These are phyloP conservation scores for Hylia prasina DNA, from an alignment of 2,113 vertebrate genomes.

Conservation along the genomic window DNA sequence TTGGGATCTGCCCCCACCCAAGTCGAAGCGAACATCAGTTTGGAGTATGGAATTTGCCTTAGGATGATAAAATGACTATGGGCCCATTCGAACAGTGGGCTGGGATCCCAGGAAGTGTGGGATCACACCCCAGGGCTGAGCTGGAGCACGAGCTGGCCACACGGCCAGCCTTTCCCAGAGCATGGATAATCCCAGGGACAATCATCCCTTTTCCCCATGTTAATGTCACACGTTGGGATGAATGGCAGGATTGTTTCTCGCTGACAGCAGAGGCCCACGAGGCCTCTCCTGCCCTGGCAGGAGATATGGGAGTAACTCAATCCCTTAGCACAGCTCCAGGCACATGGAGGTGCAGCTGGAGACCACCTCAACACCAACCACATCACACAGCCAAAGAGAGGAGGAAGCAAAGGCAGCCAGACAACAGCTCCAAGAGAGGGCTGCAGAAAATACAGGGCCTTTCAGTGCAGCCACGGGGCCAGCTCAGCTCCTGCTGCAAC, in stretches of 20 bases:
- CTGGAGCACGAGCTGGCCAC: neutral
- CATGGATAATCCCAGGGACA: neutral
- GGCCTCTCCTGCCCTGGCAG: neutral
- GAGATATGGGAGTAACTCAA: neutral
- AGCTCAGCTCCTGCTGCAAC: neutral
- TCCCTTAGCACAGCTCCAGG: neutral
- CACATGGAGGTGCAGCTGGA: neutral
- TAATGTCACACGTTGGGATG: neutral
- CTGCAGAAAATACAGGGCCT: neutral
- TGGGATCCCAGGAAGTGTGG: neutral
- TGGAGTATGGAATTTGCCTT: neutral
- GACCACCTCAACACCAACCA: neutral
- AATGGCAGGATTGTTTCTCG: neutral
- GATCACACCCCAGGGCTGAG: neutral
- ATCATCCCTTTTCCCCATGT: neutral
- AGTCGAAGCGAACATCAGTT: neutral
- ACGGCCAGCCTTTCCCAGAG: neutral
- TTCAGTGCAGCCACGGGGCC: neutral
- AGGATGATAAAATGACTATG: neutral
- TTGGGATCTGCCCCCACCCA: neutral
- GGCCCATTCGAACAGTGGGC: rapidly evolving
- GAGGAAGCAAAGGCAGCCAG: neutral
- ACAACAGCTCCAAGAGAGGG: neutral
- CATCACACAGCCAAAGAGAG: neutral
- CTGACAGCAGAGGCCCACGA: neutral